Evolutionary conservation across 2,797 vertebrate species (phyloP).

Genomic region (Brotula barbata): DNA sequence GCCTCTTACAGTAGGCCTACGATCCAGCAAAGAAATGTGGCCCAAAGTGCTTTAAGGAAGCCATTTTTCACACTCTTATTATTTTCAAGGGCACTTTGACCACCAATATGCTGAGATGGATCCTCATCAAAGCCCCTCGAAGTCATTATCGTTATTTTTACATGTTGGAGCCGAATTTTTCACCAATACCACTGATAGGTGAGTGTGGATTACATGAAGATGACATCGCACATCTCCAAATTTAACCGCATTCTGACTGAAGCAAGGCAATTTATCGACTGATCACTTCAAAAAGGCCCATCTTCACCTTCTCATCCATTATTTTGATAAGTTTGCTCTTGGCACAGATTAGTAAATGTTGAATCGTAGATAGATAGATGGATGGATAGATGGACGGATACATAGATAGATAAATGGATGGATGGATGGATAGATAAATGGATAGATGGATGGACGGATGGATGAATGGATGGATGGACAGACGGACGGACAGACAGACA

Average conservation of each 20-base stretch:
- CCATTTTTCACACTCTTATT: conserved; percentile 72
- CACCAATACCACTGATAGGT: conserved; percentile 45
- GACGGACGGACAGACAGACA: too few relatives aligned
- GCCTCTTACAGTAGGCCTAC: conserved; percentile 38
- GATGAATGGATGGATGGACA: too few relatives aligned
- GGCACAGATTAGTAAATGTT: too few relatives aligned
- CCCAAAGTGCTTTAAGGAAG: conserved; percentile 65
- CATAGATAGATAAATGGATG: too few relatives aligned
- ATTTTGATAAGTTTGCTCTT: too few relatives aligned
- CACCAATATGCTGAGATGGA: conserved; percentile 61
- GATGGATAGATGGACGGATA: too few relatives aligned
- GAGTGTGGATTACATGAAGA: conserved; percentile 28
- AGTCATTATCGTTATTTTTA: conserved; percentile 79
- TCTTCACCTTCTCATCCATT: neutral
- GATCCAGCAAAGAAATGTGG: conserved; percentile 37
- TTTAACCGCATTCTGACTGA: conserved; percentile 21
- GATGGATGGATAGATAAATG: too few relatives aligned
- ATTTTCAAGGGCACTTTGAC: conserved; percentile 75
- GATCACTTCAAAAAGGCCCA: neutral
- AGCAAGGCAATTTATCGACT: conserved; percentile 16
- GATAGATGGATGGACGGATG: too few relatives aligned
- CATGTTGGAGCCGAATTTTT: conserved; percentile 61
- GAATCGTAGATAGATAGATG: too few relatives aligned
- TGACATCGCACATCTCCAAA: conserved; percentile 35
- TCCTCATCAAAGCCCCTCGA: conserved; percentile 63